A percentile compares a stretch with the other conserved stretches of the same genome.
These are phyloP conservation scores for Tichodroma muraria DNA, from an alignment of 2,113 vertebrate genomes.

Conservation along the genomic window DNA sequence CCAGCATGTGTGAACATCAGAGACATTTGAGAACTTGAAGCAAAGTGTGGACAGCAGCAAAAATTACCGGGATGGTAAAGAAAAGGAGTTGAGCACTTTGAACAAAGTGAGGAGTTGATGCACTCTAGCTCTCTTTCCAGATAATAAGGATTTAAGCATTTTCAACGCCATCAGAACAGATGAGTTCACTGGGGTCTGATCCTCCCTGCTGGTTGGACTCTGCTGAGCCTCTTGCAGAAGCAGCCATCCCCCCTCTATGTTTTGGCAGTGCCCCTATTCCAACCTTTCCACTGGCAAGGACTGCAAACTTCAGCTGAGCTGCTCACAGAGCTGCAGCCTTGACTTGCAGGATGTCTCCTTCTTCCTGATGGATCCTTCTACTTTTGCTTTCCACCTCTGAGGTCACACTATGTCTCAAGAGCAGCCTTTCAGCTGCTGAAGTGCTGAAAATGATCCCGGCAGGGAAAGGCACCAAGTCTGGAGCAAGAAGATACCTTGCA, in stretches of 20 bases:
- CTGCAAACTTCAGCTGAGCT: fast-evolving
- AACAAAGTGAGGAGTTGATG: not conserved
- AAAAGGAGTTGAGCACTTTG: not conserved
- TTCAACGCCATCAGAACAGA: not conserved
- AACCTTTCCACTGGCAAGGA: not conserved
- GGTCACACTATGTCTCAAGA: not conserved
- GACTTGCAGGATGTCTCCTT: not conserved
- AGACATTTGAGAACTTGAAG: not conserved
- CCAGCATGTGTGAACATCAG: not conserved
- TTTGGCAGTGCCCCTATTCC: not conserved
- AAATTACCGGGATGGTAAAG: not conserved
- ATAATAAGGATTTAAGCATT: not conserved
- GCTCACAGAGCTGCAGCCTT: not conserved
- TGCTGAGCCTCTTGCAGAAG: not conserved
- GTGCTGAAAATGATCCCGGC: not conserved
- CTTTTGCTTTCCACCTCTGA: not conserved
- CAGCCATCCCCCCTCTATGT: not conserved
- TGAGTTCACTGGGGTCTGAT: fast-evolving
- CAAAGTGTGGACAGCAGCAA: not conserved
- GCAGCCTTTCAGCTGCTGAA: not conserved
- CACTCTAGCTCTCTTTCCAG: not conserved
- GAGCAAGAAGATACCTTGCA: not conserved
- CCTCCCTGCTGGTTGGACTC: not conserved
- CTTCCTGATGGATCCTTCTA: not conserved
- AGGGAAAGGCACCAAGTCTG: not conserved